phyloP scores from a whole-genome alignment of 2,888 invertebrate genomes.

The Drosophila anomelani region DNA sequence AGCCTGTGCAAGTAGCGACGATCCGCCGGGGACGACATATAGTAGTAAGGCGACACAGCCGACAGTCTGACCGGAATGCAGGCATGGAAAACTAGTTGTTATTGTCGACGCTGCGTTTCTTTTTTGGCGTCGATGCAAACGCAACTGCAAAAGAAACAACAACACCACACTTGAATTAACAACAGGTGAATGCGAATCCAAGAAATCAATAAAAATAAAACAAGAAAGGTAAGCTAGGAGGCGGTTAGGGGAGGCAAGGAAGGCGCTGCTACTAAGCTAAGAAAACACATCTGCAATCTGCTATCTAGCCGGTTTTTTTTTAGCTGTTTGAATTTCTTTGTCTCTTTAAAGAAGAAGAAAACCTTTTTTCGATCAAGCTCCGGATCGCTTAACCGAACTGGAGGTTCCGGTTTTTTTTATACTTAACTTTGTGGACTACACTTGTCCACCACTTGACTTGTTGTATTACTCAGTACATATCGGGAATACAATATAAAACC shows the following conservation, averaged over 20 bases:
- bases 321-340: conserved; percentile 12
- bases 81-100: conserved; percentile 76
- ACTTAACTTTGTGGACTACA: not conserved
- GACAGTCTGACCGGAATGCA: conserved; percentile 57
- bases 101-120: conserved; percentile 55
- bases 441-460: not conserved
- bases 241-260: not conserved
- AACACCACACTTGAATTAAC: conserved; percentile 64
- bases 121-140: conserved; percentile 53
- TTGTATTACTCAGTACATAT: not conserved
- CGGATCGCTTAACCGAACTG: conserved; percentile 14
- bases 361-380: conserved; percentile 9
- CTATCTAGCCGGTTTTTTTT: conserved; percentile 8
- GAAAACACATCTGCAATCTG: conserved; percentile 11
- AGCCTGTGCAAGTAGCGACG: conserved; percentile 48
- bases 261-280: not conserved
- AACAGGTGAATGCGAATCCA: conserved; percentile 78
- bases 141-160: conserved; percentile 46
- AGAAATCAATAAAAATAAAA: conserved; percentile 66
- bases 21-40: conserved; percentile 33
- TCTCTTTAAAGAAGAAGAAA: conserved; percentile 10
- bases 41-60: conserved; percentile 22
- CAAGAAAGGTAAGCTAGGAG: conserved; percentile 27
- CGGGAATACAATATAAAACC: not conserved
- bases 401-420: conserved; percentile 15